phyloP scores from a whole-genome alignment of 2,888 invertebrate genomes.

The Trachelus iudaicus region DNA sequence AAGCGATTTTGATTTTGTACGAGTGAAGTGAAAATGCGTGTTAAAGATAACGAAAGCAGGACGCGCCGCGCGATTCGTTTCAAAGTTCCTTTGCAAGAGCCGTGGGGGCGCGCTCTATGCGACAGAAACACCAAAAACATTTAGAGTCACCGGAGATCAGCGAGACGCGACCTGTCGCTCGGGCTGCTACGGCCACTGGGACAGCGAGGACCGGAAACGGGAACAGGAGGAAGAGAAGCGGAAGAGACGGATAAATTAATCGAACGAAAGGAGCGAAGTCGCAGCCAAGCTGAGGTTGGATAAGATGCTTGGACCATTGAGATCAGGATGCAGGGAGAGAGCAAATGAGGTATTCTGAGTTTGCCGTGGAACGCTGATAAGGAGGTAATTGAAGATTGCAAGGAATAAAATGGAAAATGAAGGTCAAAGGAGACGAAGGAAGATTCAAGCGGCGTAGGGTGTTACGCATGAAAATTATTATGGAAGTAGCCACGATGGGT shows the following conservation, averaged over 20 bases:
- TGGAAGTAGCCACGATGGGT: conserved; percentile 11
- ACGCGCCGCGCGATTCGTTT: conserved; percentile 28
- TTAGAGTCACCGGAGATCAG: not conserved
- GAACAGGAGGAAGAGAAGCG: not conserved
- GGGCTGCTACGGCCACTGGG: not conserved
- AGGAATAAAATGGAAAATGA: not conserved
- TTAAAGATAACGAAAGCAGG: not conserved
- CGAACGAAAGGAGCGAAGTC: not conserved
- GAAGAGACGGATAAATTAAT: not conserved
- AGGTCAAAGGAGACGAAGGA: not conserved
- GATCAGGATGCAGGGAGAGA: not conserved
- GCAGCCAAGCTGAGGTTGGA: not conserved
- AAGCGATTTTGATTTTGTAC: conserved; percentile 57
- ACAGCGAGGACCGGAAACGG: not conserved
- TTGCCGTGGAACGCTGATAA: not conserved
- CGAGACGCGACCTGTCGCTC: not conserved
- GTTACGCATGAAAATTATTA: not conserved
- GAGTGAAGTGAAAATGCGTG: conserved; percentile 52
- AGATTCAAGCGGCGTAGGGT: not conserved
- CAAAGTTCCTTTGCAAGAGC: conserved; percentile 41
- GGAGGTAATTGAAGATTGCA: not conserved
- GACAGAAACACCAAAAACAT: not conserved
- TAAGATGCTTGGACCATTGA: not conserved
- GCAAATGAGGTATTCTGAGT: not conserved
- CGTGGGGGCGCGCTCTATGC: conserved; percentile 18